These are phyloP conservation scores for Scotopteryx bipunctaria DNA, from an alignment of 2,888 invertebrate species.

Conservation along the genomic window DNA sequence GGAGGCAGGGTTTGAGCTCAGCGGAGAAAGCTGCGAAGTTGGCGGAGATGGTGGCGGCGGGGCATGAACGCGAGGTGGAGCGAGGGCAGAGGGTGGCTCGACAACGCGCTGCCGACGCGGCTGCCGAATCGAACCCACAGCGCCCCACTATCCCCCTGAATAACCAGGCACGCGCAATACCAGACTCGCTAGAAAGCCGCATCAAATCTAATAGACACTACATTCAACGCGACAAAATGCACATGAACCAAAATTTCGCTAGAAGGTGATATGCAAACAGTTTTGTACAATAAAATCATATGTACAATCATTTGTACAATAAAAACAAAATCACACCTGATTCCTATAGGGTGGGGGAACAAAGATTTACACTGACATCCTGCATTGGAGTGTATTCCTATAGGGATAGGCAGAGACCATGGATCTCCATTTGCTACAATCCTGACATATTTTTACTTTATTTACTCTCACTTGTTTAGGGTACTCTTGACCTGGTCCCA, in stretches of 20 bases:
- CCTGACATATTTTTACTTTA: too few relatives aligned
- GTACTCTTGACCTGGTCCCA: too few relatives aligned
- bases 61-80: conserved; percentile 82
- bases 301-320: too few relatives aligned
- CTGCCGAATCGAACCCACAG: conserved; percentile 30
- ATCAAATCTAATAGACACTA: conserved; percentile 95
- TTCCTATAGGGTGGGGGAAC: too few relatives aligned
- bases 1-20: conserved; percentile 50
- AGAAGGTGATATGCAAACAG: conserved; percentile 83
- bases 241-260: conserved; percentile 94
- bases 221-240: conserved; percentile 90
- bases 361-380: too few relatives aligned
- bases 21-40: conserved; percentile 84
- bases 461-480: too few relatives aligned
- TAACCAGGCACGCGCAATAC: conserved; percentile 81
- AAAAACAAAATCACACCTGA: too few relatives aligned
- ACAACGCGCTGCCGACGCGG: conserved; percentile 84
- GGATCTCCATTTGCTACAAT: too few relatives aligned
- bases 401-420: too few relatives aligned
- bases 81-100: too few relatives aligned
- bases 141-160: too few relatives aligned
- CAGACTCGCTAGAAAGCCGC: conserved; percentile 90
- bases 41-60: conserved; percentile 93
- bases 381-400: too few relatives aligned
- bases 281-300: background rate